Conservation (phyloP, 2,113 vertebrate species). For the Bos javanicus region DNA sequence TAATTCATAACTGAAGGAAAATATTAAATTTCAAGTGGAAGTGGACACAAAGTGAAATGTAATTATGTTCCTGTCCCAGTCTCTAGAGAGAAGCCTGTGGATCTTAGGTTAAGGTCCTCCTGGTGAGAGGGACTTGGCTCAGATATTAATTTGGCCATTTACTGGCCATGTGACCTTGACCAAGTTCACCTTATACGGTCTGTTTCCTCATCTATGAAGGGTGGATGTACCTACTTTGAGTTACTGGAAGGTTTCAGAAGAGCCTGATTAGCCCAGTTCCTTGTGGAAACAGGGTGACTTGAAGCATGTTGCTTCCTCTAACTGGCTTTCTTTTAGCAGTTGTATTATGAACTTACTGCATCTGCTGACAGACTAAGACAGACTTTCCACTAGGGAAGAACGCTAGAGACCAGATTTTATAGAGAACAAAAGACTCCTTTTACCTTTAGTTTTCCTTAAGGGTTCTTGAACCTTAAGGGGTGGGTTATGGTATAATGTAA, state of each 20-base stretch:
- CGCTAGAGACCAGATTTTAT: background rate
- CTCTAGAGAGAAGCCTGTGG: background rate
- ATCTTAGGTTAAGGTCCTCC: background rate
- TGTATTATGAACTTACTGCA: background rate
- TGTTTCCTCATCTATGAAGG: background rate
- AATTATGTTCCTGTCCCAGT: background rate
- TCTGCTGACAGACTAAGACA: background rate
- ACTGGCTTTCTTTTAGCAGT: background rate
- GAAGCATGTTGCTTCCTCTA: background rate
- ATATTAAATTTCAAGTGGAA: background rate
- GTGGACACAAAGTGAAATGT: background rate
- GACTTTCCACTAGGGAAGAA: background rate
- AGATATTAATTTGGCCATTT: background rate
- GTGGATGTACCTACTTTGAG: background rate
- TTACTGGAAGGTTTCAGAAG: background rate
- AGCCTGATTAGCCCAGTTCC: background rate
- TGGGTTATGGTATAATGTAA: background rate
- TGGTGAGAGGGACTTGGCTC: background rate
- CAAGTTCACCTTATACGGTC: background rate
- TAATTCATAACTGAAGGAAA: background rate
- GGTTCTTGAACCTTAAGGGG: background rate
- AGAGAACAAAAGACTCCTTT: background rate
- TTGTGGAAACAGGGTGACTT: background rate
- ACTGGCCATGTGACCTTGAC: background rate
- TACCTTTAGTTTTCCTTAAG: background rate